Evolutionary conservation across 2,113 vertebrate genomes (phyloP).

Genomic region (Cisticola juncidis): DNA sequence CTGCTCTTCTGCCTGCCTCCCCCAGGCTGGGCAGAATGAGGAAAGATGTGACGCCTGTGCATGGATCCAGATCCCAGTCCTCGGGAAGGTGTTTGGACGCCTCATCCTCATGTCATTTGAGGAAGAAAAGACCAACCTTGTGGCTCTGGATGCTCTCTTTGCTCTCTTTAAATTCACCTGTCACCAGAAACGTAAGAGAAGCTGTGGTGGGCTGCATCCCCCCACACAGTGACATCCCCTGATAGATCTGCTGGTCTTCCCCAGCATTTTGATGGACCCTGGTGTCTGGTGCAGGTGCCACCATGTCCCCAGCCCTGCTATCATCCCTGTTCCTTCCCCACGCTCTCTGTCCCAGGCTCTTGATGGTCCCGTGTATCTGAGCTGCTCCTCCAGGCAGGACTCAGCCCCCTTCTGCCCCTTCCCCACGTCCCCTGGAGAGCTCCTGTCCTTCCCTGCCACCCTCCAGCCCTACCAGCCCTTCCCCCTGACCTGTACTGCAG

Average conservation of each 20-base stretch:
- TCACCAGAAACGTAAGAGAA: background rate
- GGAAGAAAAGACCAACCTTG: accelerated
- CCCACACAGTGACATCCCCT: too few relatives aligned
- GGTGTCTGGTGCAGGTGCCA: background rate
- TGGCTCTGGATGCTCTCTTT: background rate
- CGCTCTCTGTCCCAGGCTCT: background rate
- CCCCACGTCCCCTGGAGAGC: background rate
- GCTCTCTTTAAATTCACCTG: background rate
- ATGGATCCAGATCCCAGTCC: background rate
- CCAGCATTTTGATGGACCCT: background rate
- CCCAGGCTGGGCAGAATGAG: background rate
- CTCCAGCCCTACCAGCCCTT: background rate
- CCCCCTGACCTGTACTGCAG: background rate
- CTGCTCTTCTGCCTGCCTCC: background rate
- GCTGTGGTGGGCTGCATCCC: background rate
- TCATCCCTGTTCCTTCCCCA: background rate
- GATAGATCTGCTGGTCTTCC: background rate
- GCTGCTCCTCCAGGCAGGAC: background rate
- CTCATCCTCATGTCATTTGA: background rate
- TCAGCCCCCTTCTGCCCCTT: background rate
- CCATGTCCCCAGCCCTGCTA: background rate
- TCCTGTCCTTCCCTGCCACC: background rate
- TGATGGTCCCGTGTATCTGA: background rate
- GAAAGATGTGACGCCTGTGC: background rate
- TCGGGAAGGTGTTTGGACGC: background rate